Evolutionary conservation across 2,113 vertebrate species (phyloP), one percentile per base, ranked within the genome.

Genomic region (Oxyura jamaicensis): DNA sequence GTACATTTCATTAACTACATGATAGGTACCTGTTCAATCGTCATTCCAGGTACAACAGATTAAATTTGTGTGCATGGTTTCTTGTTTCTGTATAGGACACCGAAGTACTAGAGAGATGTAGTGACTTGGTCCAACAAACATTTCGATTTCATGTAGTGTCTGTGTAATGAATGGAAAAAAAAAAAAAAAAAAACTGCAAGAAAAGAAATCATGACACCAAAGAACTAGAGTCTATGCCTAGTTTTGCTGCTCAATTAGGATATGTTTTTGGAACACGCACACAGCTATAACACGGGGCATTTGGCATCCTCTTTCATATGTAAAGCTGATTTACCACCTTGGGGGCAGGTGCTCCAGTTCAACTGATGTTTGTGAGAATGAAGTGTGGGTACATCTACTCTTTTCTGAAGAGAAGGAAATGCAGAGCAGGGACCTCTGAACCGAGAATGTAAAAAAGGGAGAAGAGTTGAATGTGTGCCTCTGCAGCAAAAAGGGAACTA

Each of bases 161-260:
- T 96, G 6, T 96, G 95, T 97, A 95, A 95, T 95, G 86, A 95
- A 95, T 95, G 96, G n/a, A 29, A 88, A 92, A 88, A 86, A 95
- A 29, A 88, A 86, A 95, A 86, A 95, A 90, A 85, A 95, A 79
- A 91, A 46, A 10, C 78, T 82, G 66, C 83, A 96, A 96, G 95
- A 97, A 95, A 97, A 96, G 96, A 95, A 95, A 97, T 95, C 65
- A n/a, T 84, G 92, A 97, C 93, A 86, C 96, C 94, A 97, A 97
- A 97, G 96, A 96, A 93, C 89, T 87, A 92, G 91, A 93, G 94
- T 96, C 93, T 97, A 91, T 23, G 91, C 96, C 84, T 96, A 96
- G 93, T 96, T 91, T 96, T 97, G 86, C 93, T 97, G 1, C 71
- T 36, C 20, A 55, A 89, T 69, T 73, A 97, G 95, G 83, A 3